Conservation (phyloP, 2,113 vertebrate species). For the Chloroceryle aenea region DNA sequence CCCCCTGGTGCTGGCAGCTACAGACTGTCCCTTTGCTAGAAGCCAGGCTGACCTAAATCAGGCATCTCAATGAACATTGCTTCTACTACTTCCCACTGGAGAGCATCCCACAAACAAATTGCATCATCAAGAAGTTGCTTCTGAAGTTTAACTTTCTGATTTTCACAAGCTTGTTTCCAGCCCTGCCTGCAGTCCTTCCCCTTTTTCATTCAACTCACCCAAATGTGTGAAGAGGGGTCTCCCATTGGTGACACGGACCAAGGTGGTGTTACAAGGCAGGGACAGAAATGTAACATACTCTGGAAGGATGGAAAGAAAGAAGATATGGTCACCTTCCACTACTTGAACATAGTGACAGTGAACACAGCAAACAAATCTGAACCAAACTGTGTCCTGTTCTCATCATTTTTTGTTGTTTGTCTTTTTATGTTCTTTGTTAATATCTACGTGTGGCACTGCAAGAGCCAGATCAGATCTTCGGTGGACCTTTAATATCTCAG, state of each 20-base stretch:
- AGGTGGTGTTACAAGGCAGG: constrained; percentile 82
- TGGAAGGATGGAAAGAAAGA: constrained; percentile 60
- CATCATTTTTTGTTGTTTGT: not conserved
- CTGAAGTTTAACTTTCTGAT: not conserved
- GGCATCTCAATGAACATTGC: not conserved
- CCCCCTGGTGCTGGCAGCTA: not conserved
- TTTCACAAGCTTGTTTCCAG: not conserved
- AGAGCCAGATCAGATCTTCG: not conserved
- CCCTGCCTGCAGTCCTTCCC: not conserved
- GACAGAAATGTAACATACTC: constrained; percentile 90
- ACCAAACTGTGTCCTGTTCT: not conserved
- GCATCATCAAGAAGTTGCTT: not conserved
- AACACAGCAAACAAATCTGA: not conserved
- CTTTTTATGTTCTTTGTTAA: not conserved
- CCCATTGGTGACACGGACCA: constrained; percentile 80
- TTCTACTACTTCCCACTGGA: not conserved
- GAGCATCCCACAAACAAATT: not conserved
- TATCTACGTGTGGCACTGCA: not conserved
- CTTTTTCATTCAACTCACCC: constrained; percentile 78
- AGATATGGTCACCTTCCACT: not conserved
- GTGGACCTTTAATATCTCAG: not conserved
- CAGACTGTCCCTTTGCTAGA: not conserved
- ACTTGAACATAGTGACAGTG: not conserved
- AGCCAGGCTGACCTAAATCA: not conserved
- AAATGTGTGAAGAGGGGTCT: constrained; percentile 93